Conservation (phyloP, 2,888 invertebrate genomes). For the Pandemis cinnamomeana region DNA sequence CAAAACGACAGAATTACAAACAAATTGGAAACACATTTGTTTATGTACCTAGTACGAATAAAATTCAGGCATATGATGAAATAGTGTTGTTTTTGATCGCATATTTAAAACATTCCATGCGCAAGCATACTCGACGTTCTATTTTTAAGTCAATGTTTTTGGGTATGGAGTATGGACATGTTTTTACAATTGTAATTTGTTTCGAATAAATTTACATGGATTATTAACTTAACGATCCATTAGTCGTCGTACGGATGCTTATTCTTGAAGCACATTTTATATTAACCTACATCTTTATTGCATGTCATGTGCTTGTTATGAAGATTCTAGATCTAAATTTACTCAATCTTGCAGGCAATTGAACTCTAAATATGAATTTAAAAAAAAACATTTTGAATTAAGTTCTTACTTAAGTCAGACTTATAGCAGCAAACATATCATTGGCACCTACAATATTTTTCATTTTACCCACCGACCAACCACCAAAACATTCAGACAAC, state of each 20-base stretch:
- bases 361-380: too few relatives aligned
- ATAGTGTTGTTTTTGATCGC: slow-evolving; percentile 9
- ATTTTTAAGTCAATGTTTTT: slow-evolving; percentile 19
- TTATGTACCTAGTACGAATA: slow-evolving; percentile 41
- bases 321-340: not conserved
- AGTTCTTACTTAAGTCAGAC: not conserved
- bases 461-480: slow-evolving; percentile 60
- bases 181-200: slow-evolving; percentile 39
- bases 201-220: slow-evolving; percentile 51
- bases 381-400: not conserved
- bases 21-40: slow-evolving; percentile 58
- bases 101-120: not conserved
- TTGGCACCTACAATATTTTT: slow-evolving; percentile 46
- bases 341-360: not conserved
- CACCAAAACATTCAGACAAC: slow-evolving; percentile 9
- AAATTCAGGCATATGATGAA: slow-evolving; percentile 21
- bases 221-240: not conserved
- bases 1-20: slow-evolving; percentile 60
- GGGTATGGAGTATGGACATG: not conserved
- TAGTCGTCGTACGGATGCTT: not conserved
- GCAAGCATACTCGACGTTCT: not conserved
- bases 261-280: not conserved
- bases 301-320: not conserved
- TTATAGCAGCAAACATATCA: not conserved
- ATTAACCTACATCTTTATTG: not conserved